Conservation (phyloP, 2,797 vertebrate genomes). For the Craterocephalus amniculus region DNA sequence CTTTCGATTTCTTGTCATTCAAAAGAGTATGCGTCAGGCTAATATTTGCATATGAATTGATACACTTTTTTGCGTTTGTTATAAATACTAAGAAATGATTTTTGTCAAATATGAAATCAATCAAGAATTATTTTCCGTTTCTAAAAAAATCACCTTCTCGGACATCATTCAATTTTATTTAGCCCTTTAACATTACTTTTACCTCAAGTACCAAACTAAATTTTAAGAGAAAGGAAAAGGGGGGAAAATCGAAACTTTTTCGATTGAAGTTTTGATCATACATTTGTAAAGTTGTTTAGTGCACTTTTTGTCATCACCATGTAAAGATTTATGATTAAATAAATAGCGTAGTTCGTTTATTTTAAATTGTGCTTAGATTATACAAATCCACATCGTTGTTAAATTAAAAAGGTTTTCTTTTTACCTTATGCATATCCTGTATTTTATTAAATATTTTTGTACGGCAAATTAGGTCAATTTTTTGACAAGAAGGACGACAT, state of each 20-base stretch:
- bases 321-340: neutral
- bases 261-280: too few relatives aligned
- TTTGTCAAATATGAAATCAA: neutral
- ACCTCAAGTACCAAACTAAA: neutral
- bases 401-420: neutral
- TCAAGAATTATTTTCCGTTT: neutral
- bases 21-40: neutral
- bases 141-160: neutral
- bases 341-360: neutral
- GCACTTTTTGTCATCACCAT: too few relatives aligned
- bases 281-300: too few relatives aligned
- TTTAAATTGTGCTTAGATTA: neutral
- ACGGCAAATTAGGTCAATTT: neutral
- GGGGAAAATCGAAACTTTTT: too few relatives aligned
- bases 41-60: constrained; percentile 6
- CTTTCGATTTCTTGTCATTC: constrained; percentile 34
- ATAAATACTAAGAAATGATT: too few relatives aligned
- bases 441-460: neutral
- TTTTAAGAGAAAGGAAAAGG: too few relatives aligned
- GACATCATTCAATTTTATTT: neutral
- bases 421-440: neutral
- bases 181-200: neutral
- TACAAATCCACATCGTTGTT: neutral
- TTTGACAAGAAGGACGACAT: neutral
- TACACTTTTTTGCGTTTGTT: neutral